Evolutionary conservation across 2,888 invertebrate species (phyloP).

Genomic region (Ormyrus thymus): DNA sequence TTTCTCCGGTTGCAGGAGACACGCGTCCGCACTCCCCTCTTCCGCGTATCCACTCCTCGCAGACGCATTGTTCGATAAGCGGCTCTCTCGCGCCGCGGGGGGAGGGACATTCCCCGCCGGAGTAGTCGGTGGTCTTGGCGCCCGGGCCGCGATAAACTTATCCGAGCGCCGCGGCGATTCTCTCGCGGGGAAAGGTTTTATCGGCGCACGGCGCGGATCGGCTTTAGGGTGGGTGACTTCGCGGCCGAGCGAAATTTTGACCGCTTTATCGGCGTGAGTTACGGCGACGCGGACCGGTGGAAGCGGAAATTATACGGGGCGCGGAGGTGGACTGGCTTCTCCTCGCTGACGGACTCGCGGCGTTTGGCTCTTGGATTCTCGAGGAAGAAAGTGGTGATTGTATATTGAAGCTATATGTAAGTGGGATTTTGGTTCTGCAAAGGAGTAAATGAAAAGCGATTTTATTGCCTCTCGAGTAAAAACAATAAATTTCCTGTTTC

Average conservation of each 20-base stretch:
- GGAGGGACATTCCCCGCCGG: slow-evolving; percentile 69
- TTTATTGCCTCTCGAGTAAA: no score
- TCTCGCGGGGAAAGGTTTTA: neutral
- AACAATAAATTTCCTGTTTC: no score
- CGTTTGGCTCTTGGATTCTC: no score
- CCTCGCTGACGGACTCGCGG: no score
- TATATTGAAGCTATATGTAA: no score
- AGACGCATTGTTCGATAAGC: slow-evolving; percentile 69
- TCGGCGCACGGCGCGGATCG: slow-evolving; percentile 15
- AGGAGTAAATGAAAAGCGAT: no score
- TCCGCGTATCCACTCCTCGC: slow-evolving; percentile 11
- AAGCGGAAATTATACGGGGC: slow-evolving; percentile 20
- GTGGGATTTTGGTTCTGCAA: no score
- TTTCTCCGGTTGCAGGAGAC: no score
- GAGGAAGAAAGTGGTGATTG: no score
- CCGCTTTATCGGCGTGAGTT: slow-evolving; percentile 39
- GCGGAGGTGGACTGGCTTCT: no score
- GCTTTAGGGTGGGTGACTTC: slow-evolving; percentile 30
- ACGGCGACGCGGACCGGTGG: neutral
- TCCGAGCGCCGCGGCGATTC: slow-evolving; percentile 24
- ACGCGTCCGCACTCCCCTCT: no score
- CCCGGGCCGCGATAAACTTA: slow-evolving; percentile 58
- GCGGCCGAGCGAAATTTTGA: slow-evolving; percentile 10
- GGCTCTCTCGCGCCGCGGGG: slow-evolving; percentile 61
- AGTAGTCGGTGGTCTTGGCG: slow-evolving; percentile 68